Base-by-base conservation (phyloP, 2,888 invertebrate species). In the Saturnia japonica region DNA sequence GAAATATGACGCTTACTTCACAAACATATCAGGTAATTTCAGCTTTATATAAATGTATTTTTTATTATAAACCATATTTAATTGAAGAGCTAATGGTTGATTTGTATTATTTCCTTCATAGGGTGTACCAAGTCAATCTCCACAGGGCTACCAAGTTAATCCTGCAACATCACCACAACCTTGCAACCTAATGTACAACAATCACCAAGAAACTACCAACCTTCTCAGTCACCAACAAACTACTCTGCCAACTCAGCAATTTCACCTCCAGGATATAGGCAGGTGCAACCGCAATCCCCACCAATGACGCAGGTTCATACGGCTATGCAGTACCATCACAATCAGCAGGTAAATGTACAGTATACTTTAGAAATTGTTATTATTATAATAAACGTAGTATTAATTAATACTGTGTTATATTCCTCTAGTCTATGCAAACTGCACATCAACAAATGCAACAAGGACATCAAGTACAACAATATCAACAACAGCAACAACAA, bases 81-180 rank as follows among this genome's bases (percentile, higher is more conserved):
- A 22, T 66, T 25, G 16, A 67, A 40, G 6, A 2, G 6, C 6
- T 34, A 34, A 34, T 4, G n/a, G n/a, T n/a, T 3, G 47, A 19
- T 47, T n/a, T 34, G 14, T 64, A 62, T 62, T 67, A 68, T 72
- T 54, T 22, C 22, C 16, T 54, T 74, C 77, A 73, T 77, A 92
- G 91, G 87, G 88, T 81, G 88, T 91, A 66, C 85, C 93, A 54
- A 88, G 87, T 22, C 94, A 92, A 74, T 88, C 94, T 8, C 91
- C 95, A 28, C 95, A 95, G 78, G 91, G 91, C 71, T 95, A 95
- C 74, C 95, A 95, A 85, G 95, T 94, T 64, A 95, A 94, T 73
- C 91, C 95, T 70, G 91, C 94, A 19, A 89, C 94, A 67, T 92
- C 95, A 71, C 93, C 95, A 19, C 95, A 95, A 73, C 90, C 84